Evolutionary conservation across 2,797 vertebrate genomes (phyloP).

Genomic region (Lutjanus campechanus): DNA sequence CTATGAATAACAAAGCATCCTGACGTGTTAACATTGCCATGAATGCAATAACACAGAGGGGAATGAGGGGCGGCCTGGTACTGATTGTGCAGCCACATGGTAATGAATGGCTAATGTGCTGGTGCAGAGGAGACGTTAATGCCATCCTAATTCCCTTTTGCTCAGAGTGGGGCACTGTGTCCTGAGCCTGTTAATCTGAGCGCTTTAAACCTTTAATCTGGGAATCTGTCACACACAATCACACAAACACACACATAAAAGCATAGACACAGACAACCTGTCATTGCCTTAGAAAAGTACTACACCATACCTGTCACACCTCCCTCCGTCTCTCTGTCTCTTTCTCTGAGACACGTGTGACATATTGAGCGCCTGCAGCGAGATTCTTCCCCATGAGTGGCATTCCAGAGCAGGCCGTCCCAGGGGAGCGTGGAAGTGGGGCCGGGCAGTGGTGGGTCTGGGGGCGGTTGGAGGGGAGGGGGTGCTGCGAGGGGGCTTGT

Average conservation of each 20-base stretch:
- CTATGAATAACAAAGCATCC: constrained; percentile 69
- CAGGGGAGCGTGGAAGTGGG: constrained; percentile 71
- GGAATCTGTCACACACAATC: constrained; percentile 50
- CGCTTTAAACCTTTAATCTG: constrained; percentile 78
- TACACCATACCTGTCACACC: constrained; percentile 65
- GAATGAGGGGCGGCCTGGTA: constrained; percentile 58
- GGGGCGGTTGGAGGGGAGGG: not conserved
- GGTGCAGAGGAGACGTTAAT: constrained; percentile 72
- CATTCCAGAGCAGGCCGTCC: constrained; percentile 85
- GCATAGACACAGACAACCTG: constrained; percentile 57
- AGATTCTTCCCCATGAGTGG: constrained; percentile 87
- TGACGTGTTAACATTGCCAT: constrained; percentile 65
- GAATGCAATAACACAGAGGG: constrained; percentile 66
- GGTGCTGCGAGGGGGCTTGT: constrained; percentile 36
- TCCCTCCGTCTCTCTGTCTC: constrained; percentile 33
- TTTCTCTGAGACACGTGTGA: constrained; percentile 73
- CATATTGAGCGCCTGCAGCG: constrained; percentile 85
- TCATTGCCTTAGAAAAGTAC: constrained; percentile 46
- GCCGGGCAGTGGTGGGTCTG: constrained; percentile 50
- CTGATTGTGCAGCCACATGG: constrained; percentile 67
- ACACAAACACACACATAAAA: constrained; percentile 19
- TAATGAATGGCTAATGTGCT: constrained; percentile 77
- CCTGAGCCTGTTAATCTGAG: constrained; percentile 77
- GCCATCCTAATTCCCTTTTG: constrained; percentile 73
- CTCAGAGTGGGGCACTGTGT: constrained; percentile 54